Conservation (phyloP, 2,113 vertebrate genomes). For the Perca schrenkii region DNA sequence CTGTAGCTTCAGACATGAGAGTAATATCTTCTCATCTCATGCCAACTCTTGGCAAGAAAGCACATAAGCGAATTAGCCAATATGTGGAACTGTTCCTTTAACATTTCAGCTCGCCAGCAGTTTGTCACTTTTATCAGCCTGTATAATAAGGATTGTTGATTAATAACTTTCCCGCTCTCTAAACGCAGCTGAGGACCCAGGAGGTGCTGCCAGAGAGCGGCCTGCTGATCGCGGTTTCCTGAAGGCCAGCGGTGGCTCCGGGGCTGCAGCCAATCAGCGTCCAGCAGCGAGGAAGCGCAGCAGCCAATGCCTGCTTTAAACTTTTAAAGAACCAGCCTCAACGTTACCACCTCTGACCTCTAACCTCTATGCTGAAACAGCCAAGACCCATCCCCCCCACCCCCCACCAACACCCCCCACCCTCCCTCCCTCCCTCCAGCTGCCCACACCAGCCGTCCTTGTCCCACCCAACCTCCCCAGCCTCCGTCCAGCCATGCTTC, state of each 20-base stretch:
- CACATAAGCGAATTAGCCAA: neutral
- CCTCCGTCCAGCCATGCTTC: constrained; percentile 39
- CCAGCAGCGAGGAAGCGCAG: constrained; percentile 77
- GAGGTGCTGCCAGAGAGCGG: constrained; percentile 74
- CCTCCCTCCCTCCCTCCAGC: neutral
- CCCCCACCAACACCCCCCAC: constrained; percentile 8
- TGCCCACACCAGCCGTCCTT: constrained; percentile 51
- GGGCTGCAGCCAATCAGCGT: constrained; percentile 65
- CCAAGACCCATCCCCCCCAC: constrained; percentile 46
- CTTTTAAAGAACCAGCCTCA: constrained; percentile 71
- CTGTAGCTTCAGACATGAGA: neutral
- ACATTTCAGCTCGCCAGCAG: neutral
- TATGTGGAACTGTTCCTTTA: constrained; percentile 29
- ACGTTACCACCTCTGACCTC: constrained; percentile 64
- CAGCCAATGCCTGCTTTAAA: constrained; percentile 76
- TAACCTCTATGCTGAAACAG: constrained; percentile 69
- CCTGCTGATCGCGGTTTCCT: constrained; percentile 76
- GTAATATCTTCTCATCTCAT: neutral
- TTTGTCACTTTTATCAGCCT: constrained; percentile 2
- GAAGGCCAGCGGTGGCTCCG: constrained; percentile 69
- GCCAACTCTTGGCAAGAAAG: neutral
- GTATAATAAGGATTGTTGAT: neutral
- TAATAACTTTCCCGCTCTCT: neutral
- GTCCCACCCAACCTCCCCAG: neutral
- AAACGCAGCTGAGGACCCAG: constrained; percentile 85